phyloP scores from a whole-genome alignment of 2,888 invertebrate species.

The Mechanitis messenoides region DNA sequence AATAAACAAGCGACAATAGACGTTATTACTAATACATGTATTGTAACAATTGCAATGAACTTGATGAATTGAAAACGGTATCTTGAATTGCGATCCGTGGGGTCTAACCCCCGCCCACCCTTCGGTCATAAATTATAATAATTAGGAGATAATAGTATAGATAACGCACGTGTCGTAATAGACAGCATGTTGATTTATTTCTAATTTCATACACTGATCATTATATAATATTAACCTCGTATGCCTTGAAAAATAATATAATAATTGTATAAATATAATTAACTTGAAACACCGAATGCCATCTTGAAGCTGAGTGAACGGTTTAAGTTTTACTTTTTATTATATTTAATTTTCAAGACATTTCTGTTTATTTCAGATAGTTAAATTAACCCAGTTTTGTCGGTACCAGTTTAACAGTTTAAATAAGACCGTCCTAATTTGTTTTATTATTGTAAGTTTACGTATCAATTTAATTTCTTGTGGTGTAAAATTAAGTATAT shows the following conservation, averaged over 20 bases:
- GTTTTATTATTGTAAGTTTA: too few species aligned
- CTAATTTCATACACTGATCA: constrained; percentile 1
- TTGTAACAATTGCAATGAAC: constrained; percentile 1
- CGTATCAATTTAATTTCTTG: too few species aligned
- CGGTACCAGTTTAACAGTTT: too few species aligned
- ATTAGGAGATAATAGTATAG: constrained; percentile 19
- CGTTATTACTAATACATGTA: constrained; percentile 7
- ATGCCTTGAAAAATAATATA: neutral
- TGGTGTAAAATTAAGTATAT: too few species aligned
- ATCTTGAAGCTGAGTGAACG: too few species aligned
- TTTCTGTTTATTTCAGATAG: too few species aligned
- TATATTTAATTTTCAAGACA: too few species aligned
- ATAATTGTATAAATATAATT: too few species aligned
- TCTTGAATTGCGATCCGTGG: constrained; percentile 19
- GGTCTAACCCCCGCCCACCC: constrained; percentile 15
- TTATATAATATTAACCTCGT: neutral
- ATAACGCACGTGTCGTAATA: constrained; percentile 17
- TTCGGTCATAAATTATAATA: constrained; percentile 20
- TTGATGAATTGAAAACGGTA: constrained; percentile 5
- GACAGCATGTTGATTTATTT: constrained; percentile 11
- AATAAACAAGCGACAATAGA: constrained; percentile 7
- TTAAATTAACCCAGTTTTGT: too few species aligned
- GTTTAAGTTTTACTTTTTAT: too few species aligned
- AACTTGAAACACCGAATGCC: too few species aligned
- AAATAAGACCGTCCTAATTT: too few species aligned